These are phyloP conservation scores for Chinchilla lanigera DNA, from an alignment of 2,113 vertebrate species.

Conservation along the genomic window DNA sequence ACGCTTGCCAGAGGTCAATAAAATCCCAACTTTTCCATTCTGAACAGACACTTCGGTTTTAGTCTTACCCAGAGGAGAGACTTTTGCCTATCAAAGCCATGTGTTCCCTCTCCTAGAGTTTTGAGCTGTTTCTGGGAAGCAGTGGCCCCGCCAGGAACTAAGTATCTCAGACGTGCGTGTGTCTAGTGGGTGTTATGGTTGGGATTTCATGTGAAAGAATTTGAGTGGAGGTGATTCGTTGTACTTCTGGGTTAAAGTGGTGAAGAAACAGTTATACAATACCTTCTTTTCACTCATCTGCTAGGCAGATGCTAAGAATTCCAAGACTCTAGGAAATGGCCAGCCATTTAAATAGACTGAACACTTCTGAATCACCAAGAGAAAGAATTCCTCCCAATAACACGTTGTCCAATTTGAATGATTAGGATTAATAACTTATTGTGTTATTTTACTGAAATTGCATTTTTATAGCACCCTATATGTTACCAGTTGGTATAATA, in stretches of 20 bases:
- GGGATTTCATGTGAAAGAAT: background rate
- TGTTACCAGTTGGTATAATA: background rate
- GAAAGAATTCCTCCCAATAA: background rate
- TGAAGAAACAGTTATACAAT: background rate
- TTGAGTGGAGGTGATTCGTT: background rate
- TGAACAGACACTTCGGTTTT: background rate
- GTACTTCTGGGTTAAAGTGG: background rate
- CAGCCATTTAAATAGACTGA: no score
- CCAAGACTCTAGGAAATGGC: background rate
- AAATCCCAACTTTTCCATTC: background rate
- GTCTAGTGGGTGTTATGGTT: background rate
- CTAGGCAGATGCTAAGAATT: background rate
- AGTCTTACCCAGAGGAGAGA: background rate
- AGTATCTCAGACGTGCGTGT: background rate
- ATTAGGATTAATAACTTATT: background rate
- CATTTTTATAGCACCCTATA: background rate
- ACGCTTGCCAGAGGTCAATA: background rate
- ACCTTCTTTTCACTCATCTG: background rate
- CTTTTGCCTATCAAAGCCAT: background rate
- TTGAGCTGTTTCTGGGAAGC: background rate
- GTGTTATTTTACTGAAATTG: background rate
- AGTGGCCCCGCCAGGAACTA: background rate
- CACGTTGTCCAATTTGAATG: background rate
- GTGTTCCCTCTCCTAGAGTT: background rate
- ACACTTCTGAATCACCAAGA: background rate